Percentiles rank a stretch among this genome's conserved stretches.
Evolutionary conservation across 2,888 invertebrate genomes (phyloP).

Genomic region (Brachyptera risi): DNA sequence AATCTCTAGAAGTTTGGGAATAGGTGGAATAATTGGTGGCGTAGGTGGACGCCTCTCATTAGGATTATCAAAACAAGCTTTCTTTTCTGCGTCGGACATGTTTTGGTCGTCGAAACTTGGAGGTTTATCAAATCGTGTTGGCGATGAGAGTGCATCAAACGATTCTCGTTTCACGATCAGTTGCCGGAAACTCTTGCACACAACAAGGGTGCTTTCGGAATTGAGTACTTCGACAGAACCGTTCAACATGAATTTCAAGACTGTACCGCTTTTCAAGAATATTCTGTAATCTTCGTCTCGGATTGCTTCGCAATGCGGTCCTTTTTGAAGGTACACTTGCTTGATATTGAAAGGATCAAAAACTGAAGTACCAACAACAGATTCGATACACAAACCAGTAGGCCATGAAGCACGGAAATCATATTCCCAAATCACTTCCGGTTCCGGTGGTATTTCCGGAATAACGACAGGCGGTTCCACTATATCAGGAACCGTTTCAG

Average conservation of each 20-base stretch:
- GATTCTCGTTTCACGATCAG: conserved; percentile 1
- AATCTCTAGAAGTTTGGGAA: conserved; percentile 31
- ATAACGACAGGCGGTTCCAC: not conserved
- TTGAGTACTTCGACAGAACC: conserved; percentile 39
- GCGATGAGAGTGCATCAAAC: not conserved
- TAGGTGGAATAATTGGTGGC: not conserved
- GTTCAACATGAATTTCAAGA: conserved; percentile 40
- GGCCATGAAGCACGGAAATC: conserved; percentile 39
- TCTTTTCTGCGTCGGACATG: not conserved
- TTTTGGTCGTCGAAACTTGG: not conserved
- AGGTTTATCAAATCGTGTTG: no score
- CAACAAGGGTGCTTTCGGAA: conserved; percentile 40
- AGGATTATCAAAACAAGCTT: not conserved
- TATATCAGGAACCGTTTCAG: not conserved
- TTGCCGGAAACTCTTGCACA: conserved; percentile 35
- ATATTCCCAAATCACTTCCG: conserved; percentile 18
- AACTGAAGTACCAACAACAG: conserved; percentile 34
- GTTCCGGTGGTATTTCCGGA: not conserved
- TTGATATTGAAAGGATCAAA: conserved; percentile 40
- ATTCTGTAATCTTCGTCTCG: conserved; percentile 38
- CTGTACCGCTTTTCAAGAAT: conserved; percentile 41
- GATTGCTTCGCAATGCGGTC: conserved; percentile 29
- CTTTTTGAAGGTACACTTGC: conserved; percentile 39
- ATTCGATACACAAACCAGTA: conserved; percentile 38
- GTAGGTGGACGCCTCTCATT: not conserved